Percentiles rank a stretch among this genome's conserved stretches.
phyloP scores from a whole-genome alignment of 2,113 vertebrate species.

The Cebidichthys violaceus region DNA sequence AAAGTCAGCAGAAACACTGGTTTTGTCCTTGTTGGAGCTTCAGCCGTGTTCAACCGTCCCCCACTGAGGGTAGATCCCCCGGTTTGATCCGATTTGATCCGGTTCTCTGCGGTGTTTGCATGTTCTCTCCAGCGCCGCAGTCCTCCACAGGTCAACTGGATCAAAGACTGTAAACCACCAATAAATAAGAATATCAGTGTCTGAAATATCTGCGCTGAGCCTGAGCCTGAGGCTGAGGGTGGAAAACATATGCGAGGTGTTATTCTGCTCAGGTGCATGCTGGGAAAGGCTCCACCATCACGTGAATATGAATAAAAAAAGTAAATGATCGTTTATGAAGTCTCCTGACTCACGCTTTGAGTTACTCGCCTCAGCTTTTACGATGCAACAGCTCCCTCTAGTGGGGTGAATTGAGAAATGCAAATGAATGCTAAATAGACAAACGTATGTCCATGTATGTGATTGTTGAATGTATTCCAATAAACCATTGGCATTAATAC shows the following conservation, averaged over 20 bases:
- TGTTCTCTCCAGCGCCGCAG: not conserved
- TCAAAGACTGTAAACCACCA: slow-evolving; percentile 1
- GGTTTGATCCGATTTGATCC: not conserved
- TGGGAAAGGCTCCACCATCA: not conserved
- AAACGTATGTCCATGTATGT: not conserved
- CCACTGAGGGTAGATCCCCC: not conserved
- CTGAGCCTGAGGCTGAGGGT: too few relatives aligned
- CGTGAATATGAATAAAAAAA: not conserved
- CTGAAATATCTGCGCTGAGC: not conserved
- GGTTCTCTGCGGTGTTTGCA: not conserved
- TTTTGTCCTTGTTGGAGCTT: not conserved
- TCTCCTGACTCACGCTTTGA: not conserved
- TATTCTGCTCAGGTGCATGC: not conserved
- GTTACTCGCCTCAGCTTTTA: not conserved
- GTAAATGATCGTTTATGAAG: not conserved
- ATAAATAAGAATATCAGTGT: slow-evolving; percentile 9
- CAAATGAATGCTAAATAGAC: rapidly evolving
- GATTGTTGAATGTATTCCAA: not conserved
- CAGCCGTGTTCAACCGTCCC: not conserved
- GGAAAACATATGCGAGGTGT: not conserved
- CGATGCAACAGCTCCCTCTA: slow-evolving; percentile 48
- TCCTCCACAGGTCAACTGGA: not conserved
- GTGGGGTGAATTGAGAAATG: slow-evolving; percentile 3
- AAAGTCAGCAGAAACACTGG: not conserved
- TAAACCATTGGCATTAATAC: not conserved